Conservation (phyloP, 2,797 vertebrate species). For the Notamacropus eugenii region DNA sequence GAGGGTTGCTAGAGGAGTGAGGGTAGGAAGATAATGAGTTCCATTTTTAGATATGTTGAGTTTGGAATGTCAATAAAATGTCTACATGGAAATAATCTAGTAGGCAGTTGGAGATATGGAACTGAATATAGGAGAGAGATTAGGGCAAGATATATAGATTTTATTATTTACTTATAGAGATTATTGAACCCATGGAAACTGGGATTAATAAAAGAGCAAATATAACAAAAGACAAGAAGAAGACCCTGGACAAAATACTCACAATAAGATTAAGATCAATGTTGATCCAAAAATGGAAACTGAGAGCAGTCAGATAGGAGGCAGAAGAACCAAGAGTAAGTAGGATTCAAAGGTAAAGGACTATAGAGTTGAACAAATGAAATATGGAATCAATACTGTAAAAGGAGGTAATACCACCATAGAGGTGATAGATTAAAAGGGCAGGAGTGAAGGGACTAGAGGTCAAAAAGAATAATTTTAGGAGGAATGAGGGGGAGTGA, state of each 20-base stretch:
- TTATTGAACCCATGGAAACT: neutral
- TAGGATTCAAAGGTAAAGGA: neutral
- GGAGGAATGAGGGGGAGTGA: neutral
- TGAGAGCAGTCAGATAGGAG: neutral
- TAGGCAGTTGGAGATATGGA: neutral
- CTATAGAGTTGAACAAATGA: neutral
- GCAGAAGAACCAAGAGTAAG: neutral
- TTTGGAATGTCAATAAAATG: neutral
- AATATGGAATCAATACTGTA: neutral
- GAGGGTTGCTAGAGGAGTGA: neutral
- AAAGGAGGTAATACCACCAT: neutral
- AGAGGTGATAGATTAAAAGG: neutral
- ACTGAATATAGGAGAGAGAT: neutral
- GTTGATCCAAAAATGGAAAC: neutral
- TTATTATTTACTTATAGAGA: neutral
- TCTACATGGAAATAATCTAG: neutral
- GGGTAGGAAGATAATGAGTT: neutral
- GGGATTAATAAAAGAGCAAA: neutral
- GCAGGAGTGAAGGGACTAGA: neutral
- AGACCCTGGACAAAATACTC: neutral
- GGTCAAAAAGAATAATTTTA: neutral
- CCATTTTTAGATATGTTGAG: neutral
- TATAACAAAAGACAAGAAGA: neutral
- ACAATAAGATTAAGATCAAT: neutral
- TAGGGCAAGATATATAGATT: neutral